Evolutionary conservation across 2,797 vertebrate species (phyloP), one percentile per base, ranked within the genome.

Genomic region (Spinus pinus): DNA sequence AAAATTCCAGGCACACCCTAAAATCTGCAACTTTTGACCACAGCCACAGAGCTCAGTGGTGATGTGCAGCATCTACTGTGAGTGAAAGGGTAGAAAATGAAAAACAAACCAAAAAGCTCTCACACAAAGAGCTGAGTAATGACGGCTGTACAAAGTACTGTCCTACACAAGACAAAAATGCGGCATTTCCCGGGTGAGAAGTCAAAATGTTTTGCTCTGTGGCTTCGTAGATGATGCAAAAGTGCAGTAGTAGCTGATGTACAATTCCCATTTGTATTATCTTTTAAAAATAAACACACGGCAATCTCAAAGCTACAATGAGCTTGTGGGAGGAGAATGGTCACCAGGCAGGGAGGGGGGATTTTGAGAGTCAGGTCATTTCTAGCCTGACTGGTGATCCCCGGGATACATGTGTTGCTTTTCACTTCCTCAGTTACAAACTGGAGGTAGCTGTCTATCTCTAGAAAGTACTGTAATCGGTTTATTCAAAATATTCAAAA

Each of bases 331-430:
- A 56, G 21, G 57, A 47, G 39, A 30, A 65, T 5, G 5, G 16
- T 30, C 19, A 28, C 2, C 2, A 6, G 19, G 37, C 19, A 4
- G 3, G 27, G 28, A 64, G 44, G 8, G 33, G 18, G 4, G 5
- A 23, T 4, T 1, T 9, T 1, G 1, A 51, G 41, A 65, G 21
- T 58, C 6, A 5, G 41, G 33, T 57, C 3, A 1, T 54, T 62
- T 35, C 47, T 14, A n/a, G 28, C 33, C 8, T 37, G 5, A 19
- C 12, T 14, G 31, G 20, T 18, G 39, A 77, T 41, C 46, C 53
- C 8, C 5, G 4, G 4, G 22, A 20, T 11, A 23, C 18, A 41
- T 1, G 9, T 5, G 3, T 10, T 51, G 19, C 35, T 75, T 49
- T 81, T 25, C 18, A 57, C 1, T 10, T 61, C 57, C 58, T n/a